Evolutionary conservation across 2,888 invertebrate genomes (phyloP), one percentile per base, ranked within the genome.

Genomic region (Lithophane semibrunnea): DNA sequence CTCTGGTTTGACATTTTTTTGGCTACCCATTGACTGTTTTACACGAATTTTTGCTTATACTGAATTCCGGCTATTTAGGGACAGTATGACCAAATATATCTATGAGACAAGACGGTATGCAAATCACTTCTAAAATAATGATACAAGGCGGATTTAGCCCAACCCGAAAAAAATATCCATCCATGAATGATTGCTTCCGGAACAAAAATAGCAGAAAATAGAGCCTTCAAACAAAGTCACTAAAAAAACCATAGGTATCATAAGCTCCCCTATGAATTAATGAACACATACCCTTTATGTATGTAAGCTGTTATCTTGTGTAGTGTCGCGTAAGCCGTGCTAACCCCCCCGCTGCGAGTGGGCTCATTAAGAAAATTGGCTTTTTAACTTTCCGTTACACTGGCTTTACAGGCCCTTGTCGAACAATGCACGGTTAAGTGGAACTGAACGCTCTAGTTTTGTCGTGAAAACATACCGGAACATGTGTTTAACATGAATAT

Each of bases 371-470:
- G 92, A 92, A 94, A 94, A 95, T 95, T 92, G 93, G 93, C 93
- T 93, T 95, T 95, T 95, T 95, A 95, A 95, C 95, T 95, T 94
- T 94, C 94, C 92, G 92, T 93, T 89, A 93, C 92, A 90, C 88
- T 90, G 92, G 88, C 86, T 89, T 90, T 84, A 85, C 87, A 87
- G 54, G 84, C 79, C 85, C 83, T 75, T 80, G 83, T 83, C 79
- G 80, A 89, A 91, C 89, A 90, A 90, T 90, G 77, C 85, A 76
- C 73, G 78, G 82, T 86, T 89, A 90, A 90, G 89, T 90, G 77
- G 83, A 67, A 88, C 73, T 83, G 84, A 86, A 85, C 86, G 84
- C 65, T 88, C 82, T 84, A 88, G 86, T 88, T 89, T 87, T 86
- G 79, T 75, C 66, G 74, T 72, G 67, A 79, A 82, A 83, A 84